A percentile compares a stretch with the other conserved stretches of the same genome.
These are phyloP conservation scores for Pseudobourletiella spinata DNA, from an alignment of 1,140 invertebrate genomes.

Conservation along the genomic window DNA sequence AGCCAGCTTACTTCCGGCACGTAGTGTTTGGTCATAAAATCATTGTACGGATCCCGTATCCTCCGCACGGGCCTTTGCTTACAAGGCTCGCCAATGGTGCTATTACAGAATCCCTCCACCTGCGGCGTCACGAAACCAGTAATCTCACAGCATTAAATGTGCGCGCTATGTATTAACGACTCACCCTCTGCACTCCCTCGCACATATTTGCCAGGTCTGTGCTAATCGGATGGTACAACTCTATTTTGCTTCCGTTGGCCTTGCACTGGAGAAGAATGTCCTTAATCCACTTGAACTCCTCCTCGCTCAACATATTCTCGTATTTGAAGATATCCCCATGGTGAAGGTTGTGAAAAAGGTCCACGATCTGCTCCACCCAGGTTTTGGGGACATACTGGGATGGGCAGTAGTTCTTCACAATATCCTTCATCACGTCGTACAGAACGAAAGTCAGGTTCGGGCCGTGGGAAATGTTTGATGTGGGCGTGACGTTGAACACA, in stretches of 20 bases:
- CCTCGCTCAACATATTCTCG: conserved; percentile 12
- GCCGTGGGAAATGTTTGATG: background rate
- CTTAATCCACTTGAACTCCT: conserved; percentile 18
- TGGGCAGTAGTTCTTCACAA: conserved; percentile 13
- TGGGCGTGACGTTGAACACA: background rate
- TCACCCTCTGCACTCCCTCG: background rate
- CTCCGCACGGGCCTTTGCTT: background rate
- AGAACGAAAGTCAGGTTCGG: conserved; percentile 19
- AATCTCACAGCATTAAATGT: too few relatives aligned
- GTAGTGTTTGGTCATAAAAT: conserved; percentile 12
- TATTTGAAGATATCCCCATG: conserved; percentile 26
- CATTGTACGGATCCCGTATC: background rate
- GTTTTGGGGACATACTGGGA: conserved; percentile 6
- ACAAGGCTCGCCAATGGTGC: background rate
- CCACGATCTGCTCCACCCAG: conserved; percentile 16
- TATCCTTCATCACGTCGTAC: conserved; percentile 18
- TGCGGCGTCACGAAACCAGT: too few relatives aligned
- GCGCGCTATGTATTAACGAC: too few relatives aligned
- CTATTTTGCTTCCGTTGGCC: background rate
- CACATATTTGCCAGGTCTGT: background rate
- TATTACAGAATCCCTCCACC: background rate
- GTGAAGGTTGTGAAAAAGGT: conserved; percentile 24
- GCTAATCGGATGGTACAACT: background rate
- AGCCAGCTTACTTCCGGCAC: conserved; percentile 26
- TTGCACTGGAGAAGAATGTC: conserved; percentile 13